Base-by-base conservation (phyloP, 2,888 invertebrate species). In the Hyposoter didymator region DNA sequence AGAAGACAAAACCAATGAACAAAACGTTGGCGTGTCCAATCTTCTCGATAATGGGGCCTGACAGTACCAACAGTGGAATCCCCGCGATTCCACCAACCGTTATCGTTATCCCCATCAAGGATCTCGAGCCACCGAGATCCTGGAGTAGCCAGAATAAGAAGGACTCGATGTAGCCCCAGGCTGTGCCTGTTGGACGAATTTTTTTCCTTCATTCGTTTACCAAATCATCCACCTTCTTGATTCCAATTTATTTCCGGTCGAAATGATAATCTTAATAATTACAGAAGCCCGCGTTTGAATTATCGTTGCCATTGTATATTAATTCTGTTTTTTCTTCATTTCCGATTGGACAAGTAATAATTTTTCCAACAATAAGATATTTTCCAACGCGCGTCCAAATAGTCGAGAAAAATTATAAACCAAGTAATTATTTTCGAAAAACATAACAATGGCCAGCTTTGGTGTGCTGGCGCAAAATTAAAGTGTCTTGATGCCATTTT, bases 81-180 rank as follows among this genome's bases (percentile, higher is more conserved):
- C 97, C 97, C 0, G 97, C 96, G 8, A 97, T 94, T 14, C 97
- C 97, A 1, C 97, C 97, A 74, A 97, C 96, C 0, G 97, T 97
- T 89, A 97, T 96, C 0, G 97, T 97, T 88, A 97, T 95, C 17
- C 97, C 97, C 97, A 97, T 97, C 79, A 97, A 94, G 0, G 96
- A 96, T 72, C 96, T 95, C 0, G 96, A 96, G 0, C 96, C 97
- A 5, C 97, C 97, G 86, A 97, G 94, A 93, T 97, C 97, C 92
- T 97, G 96, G 45, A 97, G 95, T 84, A 97, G 94, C 97, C 97
- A 97, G 94, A 97, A 97, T 43, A 97, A 94, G 94, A 97, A 97
- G 89, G 97, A 97, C 93, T 97, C 97, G 88, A 97, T 96, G 94
- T 96, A 97, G 52, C 97, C 97, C 97, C 97, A 97, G n/a, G 96